Base-by-base conservation (phyloP, 1,140 invertebrate genomes). In the Zaprionus inermis region DNA sequence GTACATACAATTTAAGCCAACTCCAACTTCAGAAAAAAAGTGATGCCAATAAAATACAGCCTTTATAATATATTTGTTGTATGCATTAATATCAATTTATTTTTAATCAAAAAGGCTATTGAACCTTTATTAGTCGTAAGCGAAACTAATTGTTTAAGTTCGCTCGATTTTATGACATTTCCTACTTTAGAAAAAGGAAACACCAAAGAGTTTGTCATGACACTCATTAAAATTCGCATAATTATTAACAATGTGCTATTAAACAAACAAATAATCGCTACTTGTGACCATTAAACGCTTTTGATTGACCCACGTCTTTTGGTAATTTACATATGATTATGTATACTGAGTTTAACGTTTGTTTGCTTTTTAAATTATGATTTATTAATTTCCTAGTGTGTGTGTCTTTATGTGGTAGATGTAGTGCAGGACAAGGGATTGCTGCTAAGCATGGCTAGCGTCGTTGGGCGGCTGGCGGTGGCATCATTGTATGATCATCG, bases 401-500 rank as follows among this genome's bases (percentile, higher is more conserved):
- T 71, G 30, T 34, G 41, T 59, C 30, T 67, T 54, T 71, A 55
- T 64, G 51, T 56, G 24, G 36, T 55, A 30, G 16, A 46, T 70
- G 51, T 56, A 22, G 36, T 63, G 46, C n/a, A 66, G 55, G 61
- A 66, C 32, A 57, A n/a, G 46, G 14, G 22, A 32, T 28, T 58
- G 57, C 63, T 38, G 61, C 55, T 66, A 32, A 56, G 38, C 38
- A 24, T 54, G 41, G 68, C 60, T 65, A 64, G 51, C 60, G 73
- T 65, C 68, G 73, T 41, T 71, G 61, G 9, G 69, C 22, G 58
- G 56, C 56, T 57, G 95, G 94, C 20, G 95, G 95, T 49, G 95
- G 95, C 94, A 95, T 96, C 66, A 94, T 93, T 65, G 95, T 93
- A 10, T 93, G 91, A 77, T 96, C 95, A 70, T 95, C 94, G 28